Base-by-base conservation (phyloP, 2,797 vertebrate genomes). In the Todus mexicanus region DNA sequence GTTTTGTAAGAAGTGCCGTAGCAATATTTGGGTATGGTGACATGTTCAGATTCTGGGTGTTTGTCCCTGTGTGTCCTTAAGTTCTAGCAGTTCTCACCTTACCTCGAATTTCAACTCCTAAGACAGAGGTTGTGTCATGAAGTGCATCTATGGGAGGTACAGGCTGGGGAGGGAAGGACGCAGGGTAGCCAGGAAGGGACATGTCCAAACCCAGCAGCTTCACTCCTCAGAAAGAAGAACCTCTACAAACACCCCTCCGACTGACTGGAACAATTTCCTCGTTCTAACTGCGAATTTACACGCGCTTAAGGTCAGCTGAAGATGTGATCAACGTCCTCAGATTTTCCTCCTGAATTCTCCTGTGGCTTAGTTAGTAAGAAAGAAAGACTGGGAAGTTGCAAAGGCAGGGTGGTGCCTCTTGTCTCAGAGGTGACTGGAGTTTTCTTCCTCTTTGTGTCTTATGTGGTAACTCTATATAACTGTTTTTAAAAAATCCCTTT, bases 131-230 rank as follows among this genome's bases (percentile, higher is more conserved):
- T 50, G 9, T 18, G 15, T 19, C 2, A 1, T 14, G 51, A 51
- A 21, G 25, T 54, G 13, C 29, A 38, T 14, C 13, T 38, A 2
- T 4, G 26, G 14, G 9, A 37, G n/a, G 35, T 12, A 26, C 14
- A 68, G 9, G 31, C 4, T 61, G n/a, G 37, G 43, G 42, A 45
- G 26, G 61, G 50, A 50, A 68, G 38, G 38, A 23, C 20, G 12
- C 3, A 2, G 0, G 1, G 35, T 59, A 64, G 26, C 37, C 1
- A 1, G 23, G 54, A 56, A 20, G 54, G 20, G 54, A 35, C 56
- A n/a, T 35, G 14, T 57, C 56, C 33, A 57, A 35, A 57, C 21
- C 51, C 43, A 13, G 66, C 48, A 61, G 42, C 48, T 33, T 56
- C 29, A 1, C 15, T 27, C 26, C 38, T 73, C 33, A 7, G 31